These are phyloP conservation scores for Ptychobarbus kaznakovi DNA, from an alignment of 2,797 vertebrate species.

Conservation along the genomic window DNA sequence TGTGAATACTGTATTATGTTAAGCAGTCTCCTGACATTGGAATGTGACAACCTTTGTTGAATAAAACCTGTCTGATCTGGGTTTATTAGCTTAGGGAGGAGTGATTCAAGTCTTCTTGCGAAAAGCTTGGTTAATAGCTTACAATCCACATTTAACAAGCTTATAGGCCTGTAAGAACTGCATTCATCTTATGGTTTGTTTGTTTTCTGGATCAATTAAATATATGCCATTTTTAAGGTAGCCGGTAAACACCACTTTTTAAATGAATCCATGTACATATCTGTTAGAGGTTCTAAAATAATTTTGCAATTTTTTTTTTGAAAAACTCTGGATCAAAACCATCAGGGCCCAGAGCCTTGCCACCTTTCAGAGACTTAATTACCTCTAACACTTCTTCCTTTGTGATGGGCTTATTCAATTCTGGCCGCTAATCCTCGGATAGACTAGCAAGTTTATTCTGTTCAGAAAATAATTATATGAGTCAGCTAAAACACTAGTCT, in stretches of 20 bases:
- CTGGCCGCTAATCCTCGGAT: too few relatives aligned
- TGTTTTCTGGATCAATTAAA: background rate
- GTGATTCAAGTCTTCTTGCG: background rate
- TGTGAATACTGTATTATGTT: background rate
- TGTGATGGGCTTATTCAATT: too few relatives aligned
- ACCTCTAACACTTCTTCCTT: too few relatives aligned
- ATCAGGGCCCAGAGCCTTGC: too few relatives aligned
- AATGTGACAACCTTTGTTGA: background rate
- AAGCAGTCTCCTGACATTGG: background rate
- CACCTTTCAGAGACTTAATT: too few relatives aligned
- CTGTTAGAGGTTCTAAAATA: background rate
- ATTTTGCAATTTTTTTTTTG: background rate
- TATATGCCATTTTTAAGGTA: background rate
- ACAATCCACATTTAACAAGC: background rate
- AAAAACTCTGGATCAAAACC: too few relatives aligned
- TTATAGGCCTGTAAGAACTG: background rate
- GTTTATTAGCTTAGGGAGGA: background rate
- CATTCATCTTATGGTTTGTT: background rate
- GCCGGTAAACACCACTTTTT: background rate
- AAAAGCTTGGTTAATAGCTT: background rate
- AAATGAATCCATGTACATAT: background rate
- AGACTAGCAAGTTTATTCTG: too few relatives aligned
- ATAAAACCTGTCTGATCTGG: background rate
- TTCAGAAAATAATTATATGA: too few relatives aligned
- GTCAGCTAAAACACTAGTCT: too few relatives aligned